These are phyloP conservation scores for Neogobius melanostomus DNA, from an alignment of 2,113 vertebrate species.

Conservation along the genomic window DNA sequence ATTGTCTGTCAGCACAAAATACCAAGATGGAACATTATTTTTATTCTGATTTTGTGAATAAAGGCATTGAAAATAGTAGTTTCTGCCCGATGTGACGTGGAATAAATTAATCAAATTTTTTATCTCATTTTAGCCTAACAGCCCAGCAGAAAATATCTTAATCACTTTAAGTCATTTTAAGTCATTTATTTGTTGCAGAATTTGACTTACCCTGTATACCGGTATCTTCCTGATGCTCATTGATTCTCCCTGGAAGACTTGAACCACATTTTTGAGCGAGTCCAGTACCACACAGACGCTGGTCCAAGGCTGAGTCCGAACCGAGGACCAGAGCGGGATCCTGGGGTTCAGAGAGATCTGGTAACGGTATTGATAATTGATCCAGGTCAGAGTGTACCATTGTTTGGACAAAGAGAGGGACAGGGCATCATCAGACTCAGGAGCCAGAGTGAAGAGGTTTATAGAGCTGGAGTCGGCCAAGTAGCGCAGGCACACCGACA, in stretches of 20 bases:
- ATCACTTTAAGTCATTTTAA: too few species aligned
- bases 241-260: conserved; percentile 36
- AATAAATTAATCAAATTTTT: too few species aligned
- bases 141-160: too few species aligned
- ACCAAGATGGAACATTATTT: too few species aligned
- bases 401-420: neutral
- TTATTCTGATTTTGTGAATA: too few species aligned
- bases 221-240: conserved; percentile 57
- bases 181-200: too few species aligned
- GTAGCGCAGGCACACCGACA: conserved; percentile 59
- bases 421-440: conserved; percentile 6
- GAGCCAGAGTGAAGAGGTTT: conserved; percentile 34
- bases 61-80: too few species aligned
- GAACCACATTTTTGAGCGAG: conserved; percentile 17
- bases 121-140: too few species aligned
- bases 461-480: neutral
- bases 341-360: neutral
- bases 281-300: conserved; percentile 57
- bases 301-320: conserved; percentile 29
- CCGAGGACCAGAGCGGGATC: neutral
- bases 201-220: conserved; percentile 8
- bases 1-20: too few species aligned
- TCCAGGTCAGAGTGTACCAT: neutral
- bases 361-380: neutral
- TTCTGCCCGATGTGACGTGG: too few species aligned